Percentiles rank a stretch among this genome's conserved stretches.
Evolutionary conservation across 2,888 invertebrate species (phyloP).

Genomic region (Tipula lateralis): DNA sequence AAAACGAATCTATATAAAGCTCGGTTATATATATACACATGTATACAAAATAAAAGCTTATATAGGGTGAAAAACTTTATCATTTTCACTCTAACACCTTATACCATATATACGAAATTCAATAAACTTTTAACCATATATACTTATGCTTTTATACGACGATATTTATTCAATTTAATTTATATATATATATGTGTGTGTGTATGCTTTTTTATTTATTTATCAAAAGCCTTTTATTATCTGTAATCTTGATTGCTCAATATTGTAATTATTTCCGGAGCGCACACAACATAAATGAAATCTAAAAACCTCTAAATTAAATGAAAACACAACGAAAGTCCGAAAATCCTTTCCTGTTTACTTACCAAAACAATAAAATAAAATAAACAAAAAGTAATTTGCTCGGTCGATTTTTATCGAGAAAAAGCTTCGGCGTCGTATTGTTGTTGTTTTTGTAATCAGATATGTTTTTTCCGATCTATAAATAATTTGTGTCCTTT

Average conservation of each 20-base stretch:
- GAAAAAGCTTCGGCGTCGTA: background rate
- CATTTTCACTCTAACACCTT: slow-evolving; percentile 1
- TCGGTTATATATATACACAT: background rate
- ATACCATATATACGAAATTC: background rate
- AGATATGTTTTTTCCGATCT: background rate
- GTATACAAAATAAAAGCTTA: background rate
- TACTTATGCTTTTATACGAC: background rate
- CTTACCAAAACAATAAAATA: slow-evolving; percentile 11
- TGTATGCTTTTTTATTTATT: background rate
- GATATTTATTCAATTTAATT: background rate
- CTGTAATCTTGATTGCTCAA: slow-evolving; percentile 6
- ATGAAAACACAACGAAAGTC: background rate
- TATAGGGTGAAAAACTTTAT: background rate
- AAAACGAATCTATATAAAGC: background rate
- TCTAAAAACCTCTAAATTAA: background rate
- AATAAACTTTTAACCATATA: background rate
- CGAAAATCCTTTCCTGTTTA: slow-evolving; percentile 4
- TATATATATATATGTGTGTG: too few species aligned
- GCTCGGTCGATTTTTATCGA: slow-evolving; percentile 6
- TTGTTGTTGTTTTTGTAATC: slow-evolving; percentile 5
- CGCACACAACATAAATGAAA: background rate
- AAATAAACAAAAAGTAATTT: background rate
- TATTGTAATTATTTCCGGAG: slow-evolving; percentile 6
- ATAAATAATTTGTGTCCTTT: slow-evolving; percentile 13
- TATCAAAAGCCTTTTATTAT: background rate